Evolutionary conservation across 2,113 vertebrate species (phyloP).

Genomic region (Oenanthe melanoleuca): DNA sequence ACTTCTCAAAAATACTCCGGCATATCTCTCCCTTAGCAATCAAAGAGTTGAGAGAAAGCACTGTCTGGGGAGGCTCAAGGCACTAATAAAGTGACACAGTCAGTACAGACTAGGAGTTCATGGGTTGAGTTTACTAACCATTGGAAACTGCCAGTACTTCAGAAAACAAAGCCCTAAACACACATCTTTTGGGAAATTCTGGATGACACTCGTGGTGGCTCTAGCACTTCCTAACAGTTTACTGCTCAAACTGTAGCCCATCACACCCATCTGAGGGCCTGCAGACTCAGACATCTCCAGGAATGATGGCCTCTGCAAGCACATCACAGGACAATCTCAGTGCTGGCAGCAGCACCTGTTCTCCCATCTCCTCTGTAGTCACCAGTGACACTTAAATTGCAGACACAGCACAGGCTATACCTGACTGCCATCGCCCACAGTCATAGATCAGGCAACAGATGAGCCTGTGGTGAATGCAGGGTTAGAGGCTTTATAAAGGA

Average conservation of each 20-base stretch:
- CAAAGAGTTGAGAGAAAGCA: neutral
- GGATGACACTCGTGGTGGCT: neutral
- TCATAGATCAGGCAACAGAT: neutral
- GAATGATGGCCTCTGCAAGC: neutral
- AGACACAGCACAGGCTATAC: neutral
- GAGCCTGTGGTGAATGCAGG: neutral
- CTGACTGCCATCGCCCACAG: neutral
- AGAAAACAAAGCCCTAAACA: neutral
- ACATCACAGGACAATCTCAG: neutral
- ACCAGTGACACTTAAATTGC: neutral
- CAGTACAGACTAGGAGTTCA: neutral
- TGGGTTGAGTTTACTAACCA: neutral
- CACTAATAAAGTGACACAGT: neutral
- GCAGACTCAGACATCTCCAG: neutral
- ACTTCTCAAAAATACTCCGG: neutral
- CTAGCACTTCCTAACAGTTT: neutral
- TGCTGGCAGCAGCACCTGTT: neutral
- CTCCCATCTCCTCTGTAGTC: neutral
- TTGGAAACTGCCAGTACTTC: neutral
- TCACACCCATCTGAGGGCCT: neutral
- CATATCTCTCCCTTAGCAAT: neutral
- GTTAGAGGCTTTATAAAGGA: slow-evolving; percentile 23
- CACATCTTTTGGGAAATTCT: neutral
- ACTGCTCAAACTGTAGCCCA: neutral
- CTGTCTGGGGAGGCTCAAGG: neutral